Base-by-base conservation (phyloP, 2,888 invertebrate species). In the Parnassius mnemosyne region DNA sequence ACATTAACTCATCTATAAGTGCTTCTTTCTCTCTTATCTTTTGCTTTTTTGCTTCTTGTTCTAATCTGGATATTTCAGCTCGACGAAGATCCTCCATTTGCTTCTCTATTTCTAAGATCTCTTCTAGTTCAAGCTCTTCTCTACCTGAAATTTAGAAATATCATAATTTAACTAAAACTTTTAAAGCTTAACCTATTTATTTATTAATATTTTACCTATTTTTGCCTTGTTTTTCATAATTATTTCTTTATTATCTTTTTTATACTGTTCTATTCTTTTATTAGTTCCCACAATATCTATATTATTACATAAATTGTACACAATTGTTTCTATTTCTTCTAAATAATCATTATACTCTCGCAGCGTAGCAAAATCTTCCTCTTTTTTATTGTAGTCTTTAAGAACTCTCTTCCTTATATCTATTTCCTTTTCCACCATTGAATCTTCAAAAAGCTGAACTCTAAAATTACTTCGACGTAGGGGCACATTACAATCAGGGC, bases 371-470 rank as follows among this genome's bases (percentile, higher is more conserved):
- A 99, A 99, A 84, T 99, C 99, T 69, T 98, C 97, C 81, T 98
- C 97, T 78, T 96, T 97, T 78, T 98, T 98, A 79, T 98, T 99
- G 78, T 96, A 99, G 84, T 99, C 97, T 71, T 95, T 94, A 11
- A 98, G 87, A 25, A 99, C 95, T 70, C 96, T 93, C 79, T 96
- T 96, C 43, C 99, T 92, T 66, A 99, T 98, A 77, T 99, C 98
- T 10, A 99, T 96, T 92, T 99, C 99, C 82, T 99, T 99, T 85
- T 99, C 99, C 0, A 99, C 97, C 89, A 94, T 93, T 0, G 99
- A 93, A 90, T 99, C 99, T 91, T 99, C 99, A 80, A 99, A 99
- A 16, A 98, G 90, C 79, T 99, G 99, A 7, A 98, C 95, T 59
- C 99, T 93, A 80, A 97, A 99, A 79, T 97, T 97, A 75, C 95